Evolutionary conservation across 2,113 vertebrate genomes (phyloP), one percentile per base, ranked within the genome.

Genomic region (Thoracochromis brauschi): DNA sequence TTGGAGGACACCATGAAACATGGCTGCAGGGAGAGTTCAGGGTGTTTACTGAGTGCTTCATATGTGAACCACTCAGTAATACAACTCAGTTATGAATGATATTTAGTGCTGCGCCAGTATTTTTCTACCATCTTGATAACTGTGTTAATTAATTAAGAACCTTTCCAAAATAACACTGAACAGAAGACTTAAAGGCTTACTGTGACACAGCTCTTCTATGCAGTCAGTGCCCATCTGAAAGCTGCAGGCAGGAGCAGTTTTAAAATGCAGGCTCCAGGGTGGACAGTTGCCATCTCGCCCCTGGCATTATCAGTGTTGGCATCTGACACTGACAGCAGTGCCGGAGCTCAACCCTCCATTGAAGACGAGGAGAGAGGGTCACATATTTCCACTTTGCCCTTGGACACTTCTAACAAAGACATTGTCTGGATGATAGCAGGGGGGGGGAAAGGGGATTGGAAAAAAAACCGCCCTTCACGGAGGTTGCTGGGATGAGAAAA

Each of bases 281-380:
- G 91, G 94, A 93, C 92, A 93, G 86, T 94, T 92, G 92, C 94
- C 93, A 93, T 93, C 89, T 94, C 83, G 92, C 92, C 89, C 89
- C 88, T 88, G 91, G 90, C 87, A 81, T 94, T 91, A 94, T 95
- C 92, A 86, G 82, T 83, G 88, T 89, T 94, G 95, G 93, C 95
- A 88, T 91, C 91, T 93, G 93, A 94, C 90, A 83, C 81, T 81
- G 86, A 90, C 89, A 92, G 83, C 81, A 84, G 90, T 68, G 85
- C 89, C 58, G 78, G 58, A 85, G 81, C 91, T 81, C 85, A 63
- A 65, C 86, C 60, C 75, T 86, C 82, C 84, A 86, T 83, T 78
- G 91, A 89, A 82, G 65, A 87, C 21, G 57, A 86, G 47, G 63
- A 90, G 85, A 83, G 81, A 79, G 81, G 90, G 90, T 82, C 91